Evolutionary conservation across 2,797 vertebrate species (phyloP), one percentile per base, ranked within the genome.

Genomic region (Nothura maculosa): DNA sequence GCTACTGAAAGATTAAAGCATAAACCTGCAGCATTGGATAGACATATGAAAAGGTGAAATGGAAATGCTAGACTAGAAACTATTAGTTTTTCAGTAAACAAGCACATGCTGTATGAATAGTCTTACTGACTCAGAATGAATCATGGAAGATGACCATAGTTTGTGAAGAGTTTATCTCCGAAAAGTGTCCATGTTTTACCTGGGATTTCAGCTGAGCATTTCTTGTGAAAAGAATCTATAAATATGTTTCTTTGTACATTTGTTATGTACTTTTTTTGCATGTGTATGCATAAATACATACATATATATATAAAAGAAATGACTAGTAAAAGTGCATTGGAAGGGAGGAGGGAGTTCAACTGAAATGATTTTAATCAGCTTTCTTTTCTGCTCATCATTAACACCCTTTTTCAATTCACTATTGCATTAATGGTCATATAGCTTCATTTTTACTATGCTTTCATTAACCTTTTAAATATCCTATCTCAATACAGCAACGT

Each of bases 401-500:
- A 40, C 14, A 38, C 83, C 84, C 93, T 95, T 69, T 91, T 77
- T 85, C 52, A 88, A 95, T 52, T 66, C 74, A 20, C 52, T 87
- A 25, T 42, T 80, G 43, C 67, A 91, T 93, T 83, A 63, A 55
- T 30, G 87, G 75, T 83, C 83, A 88, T 70, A 86, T 70, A 85
- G 64, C 81, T 91, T n/a, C 36, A 63, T 94, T 69, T 93, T 95
- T 96, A 92, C 93, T 96, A 87, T 88, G 92, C 87, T 83, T 88
- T 94, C 85, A 93, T 97, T 97, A 96, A 94, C 94, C 89, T 96
- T 96, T 95, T 92, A 93, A 93, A 91, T 85, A 87, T 94, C 30
- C 66, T 5, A 4, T 81, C 85, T 94, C 80, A 90, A 43, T 94
- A 94, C 73, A 83, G 52, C 19, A 91, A 25, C 57, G 62, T 86